phyloP scores from a whole-genome alignment of 2,797 vertebrate genomes.

The Rhynchotus rufescens region DNA sequence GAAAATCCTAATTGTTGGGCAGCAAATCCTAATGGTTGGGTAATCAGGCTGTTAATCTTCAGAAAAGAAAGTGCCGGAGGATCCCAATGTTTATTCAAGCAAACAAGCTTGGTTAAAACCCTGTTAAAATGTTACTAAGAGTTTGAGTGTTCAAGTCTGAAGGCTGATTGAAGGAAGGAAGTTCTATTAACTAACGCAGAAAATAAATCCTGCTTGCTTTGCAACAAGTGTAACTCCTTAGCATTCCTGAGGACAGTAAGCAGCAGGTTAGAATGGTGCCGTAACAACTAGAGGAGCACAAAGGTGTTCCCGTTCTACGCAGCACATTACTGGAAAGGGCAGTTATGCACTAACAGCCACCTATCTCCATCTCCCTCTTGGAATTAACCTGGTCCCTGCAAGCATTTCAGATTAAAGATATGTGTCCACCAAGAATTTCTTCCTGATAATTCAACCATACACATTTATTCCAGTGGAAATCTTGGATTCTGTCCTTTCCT shows the following conservation, averaged over 20 bases:
- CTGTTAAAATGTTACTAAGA: conserved; percentile 63
- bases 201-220: conserved; percentile 38
- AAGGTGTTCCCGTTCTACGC: background rate
- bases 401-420: background rate
- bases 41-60: background rate
- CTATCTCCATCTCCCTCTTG: background rate
- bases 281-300: background rate
- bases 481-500: background rate
- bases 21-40: background rate
- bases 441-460: background rate
- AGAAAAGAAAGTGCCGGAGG: conserved; percentile 39
- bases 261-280: background rate
- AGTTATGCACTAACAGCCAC: background rate
- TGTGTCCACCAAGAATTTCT: background rate
- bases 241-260: background rate
- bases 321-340: background rate
- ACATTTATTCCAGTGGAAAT: background rate
- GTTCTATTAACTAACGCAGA: conserved; percentile 42
- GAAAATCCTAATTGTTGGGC: too few species aligned
- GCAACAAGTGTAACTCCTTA: background rate
- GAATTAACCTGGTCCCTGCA: background rate
- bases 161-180: conserved; percentile 18
- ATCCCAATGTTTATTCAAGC: conserved; percentile 54
- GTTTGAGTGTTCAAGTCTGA: conserved; percentile 46
- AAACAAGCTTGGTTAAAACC: conserved; percentile 50